phyloP scores from a whole-genome alignment of 2,888 invertebrate genomes.

The Hetaerina titia region DNA sequence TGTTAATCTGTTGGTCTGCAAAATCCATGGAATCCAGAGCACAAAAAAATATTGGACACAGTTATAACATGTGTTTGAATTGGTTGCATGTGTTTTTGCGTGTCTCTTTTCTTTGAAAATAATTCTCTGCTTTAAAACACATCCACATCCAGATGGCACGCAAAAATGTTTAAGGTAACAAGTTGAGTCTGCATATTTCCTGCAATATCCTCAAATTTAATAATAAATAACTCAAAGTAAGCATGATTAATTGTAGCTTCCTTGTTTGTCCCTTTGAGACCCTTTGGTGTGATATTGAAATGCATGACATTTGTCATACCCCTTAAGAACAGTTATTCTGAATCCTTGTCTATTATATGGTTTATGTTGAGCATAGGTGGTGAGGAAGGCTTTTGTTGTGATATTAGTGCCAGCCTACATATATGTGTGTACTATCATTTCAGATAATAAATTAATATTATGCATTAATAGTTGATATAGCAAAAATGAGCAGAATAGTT shows the following conservation, averaged over 20 bases:
- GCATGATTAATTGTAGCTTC: neutral
- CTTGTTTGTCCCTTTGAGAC: neutral
- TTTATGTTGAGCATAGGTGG: no score
- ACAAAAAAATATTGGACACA: neutral
- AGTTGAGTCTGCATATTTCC: neutral
- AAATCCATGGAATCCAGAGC: neutral
- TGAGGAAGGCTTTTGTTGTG: no score
- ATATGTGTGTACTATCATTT: no score
- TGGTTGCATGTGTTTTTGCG: neutral
- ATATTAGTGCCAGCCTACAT: no score
- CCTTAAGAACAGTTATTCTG: neutral
- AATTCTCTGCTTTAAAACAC: neutral
- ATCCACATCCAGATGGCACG: neutral
- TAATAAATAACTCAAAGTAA: neutral
- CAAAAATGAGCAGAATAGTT: no score
- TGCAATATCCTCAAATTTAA: neutral
- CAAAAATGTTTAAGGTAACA: neutral
- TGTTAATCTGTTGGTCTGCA: neutral
- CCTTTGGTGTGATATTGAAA: neutral
- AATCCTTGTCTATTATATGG: neutral
- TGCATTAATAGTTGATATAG: no score
- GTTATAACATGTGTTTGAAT: neutral
- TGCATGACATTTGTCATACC: neutral
- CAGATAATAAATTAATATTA: no score
- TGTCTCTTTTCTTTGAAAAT: neutral